Percentiles rank a stretch among this genome's conserved stretches.
Evolutionary conservation across 2,797 vertebrate genomes (phyloP).

Genomic region (Carapus acus): DNA sequence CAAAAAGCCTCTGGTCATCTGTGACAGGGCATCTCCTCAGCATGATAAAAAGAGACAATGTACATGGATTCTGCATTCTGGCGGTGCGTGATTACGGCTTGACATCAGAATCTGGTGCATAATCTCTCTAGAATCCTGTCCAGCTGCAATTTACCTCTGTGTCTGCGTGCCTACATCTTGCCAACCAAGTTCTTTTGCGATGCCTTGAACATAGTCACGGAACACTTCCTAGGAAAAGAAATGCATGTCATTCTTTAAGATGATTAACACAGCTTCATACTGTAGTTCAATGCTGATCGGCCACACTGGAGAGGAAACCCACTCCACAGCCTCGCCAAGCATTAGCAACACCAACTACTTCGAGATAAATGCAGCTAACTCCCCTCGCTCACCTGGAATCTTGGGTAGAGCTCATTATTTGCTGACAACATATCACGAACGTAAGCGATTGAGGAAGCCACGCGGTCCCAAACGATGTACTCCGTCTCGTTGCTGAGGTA

Average conservation of each 20-base stretch:
- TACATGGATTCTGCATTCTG: too few relatives aligned
- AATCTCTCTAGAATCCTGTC: neutral
- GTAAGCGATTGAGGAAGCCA: conserved; percentile 77
- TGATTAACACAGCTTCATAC: neutral
- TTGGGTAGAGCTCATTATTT: conserved; percentile 69
- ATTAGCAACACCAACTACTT: too few relatives aligned
- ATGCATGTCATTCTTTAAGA: neutral
- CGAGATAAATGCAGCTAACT: neutral
- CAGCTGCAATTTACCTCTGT: conserved; percentile 65
- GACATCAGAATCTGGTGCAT: neutral
- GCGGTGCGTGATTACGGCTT: neutral
- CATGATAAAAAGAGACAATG: too few relatives aligned
- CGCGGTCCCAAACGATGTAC: conserved; percentile 84
- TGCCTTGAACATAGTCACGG: conserved; percentile 66
- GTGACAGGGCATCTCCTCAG: too few relatives aligned
- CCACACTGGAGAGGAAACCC: too few relatives aligned
- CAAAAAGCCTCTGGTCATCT: too few relatives aligned
- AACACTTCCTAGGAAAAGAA: conserved; percentile 77
- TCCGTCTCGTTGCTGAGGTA: conserved; percentile 79
- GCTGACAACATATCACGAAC: conserved; percentile 81
- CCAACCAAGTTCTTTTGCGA: conserved; percentile 73
- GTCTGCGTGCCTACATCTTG: conserved; percentile 74
- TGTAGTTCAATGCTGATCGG: too few relatives aligned
- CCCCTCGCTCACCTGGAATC: conserved; percentile 77
- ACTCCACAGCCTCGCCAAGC: too few relatives aligned